Evolutionary conservation across 2,888 invertebrate genomes (phyloP).

Genomic region (Polymixis flavicincta): DNA sequence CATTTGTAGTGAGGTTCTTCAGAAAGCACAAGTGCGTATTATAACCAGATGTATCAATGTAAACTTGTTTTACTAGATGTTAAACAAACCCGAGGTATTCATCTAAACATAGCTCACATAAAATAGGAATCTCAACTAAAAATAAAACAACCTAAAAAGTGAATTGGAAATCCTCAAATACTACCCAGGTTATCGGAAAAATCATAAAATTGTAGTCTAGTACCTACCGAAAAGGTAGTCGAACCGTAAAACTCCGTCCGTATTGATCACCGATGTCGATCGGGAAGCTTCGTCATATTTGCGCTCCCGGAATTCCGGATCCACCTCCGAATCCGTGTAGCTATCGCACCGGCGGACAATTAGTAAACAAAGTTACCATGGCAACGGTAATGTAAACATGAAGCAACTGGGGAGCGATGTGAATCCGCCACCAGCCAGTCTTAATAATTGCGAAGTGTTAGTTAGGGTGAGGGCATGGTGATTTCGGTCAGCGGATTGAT

Average conservation of each 20-base stretch:
- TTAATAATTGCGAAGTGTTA: constrained; percentile 69
- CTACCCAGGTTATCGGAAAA: not conserved
- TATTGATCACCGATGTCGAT: constrained; percentile 30
- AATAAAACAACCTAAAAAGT: not conserved
- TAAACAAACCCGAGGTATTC: not conserved
- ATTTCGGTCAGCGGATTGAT: constrained; percentile 27
- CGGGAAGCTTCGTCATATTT: constrained; percentile 34
- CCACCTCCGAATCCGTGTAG: constrained; percentile 30
- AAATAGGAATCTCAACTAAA: not conserved
- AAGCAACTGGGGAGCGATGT: constrained; percentile 58
- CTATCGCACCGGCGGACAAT: constrained; percentile 61
- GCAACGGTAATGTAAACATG: constrained; percentile 73
- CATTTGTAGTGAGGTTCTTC: too few species aligned
- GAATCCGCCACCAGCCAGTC: constrained; percentile 66
- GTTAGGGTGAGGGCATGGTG: constrained; percentile 30
- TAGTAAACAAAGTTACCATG: constrained; percentile 72
- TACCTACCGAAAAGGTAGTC: constrained; percentile 16
- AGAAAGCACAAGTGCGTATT: too few species aligned
- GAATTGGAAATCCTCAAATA: not conserved
- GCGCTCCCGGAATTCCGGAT: constrained; percentile 30
- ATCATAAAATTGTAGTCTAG: constrained; percentile 13
- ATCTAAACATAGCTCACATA: not conserved
- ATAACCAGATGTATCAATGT: too few species aligned
- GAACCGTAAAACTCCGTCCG: constrained; percentile 1
- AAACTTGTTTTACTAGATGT: not conserved